These are phyloP conservation scores for Pseudolaguvia tuberculata DNA, from an alignment of 2,113 vertebrate species.

Conservation along the genomic window DNA sequence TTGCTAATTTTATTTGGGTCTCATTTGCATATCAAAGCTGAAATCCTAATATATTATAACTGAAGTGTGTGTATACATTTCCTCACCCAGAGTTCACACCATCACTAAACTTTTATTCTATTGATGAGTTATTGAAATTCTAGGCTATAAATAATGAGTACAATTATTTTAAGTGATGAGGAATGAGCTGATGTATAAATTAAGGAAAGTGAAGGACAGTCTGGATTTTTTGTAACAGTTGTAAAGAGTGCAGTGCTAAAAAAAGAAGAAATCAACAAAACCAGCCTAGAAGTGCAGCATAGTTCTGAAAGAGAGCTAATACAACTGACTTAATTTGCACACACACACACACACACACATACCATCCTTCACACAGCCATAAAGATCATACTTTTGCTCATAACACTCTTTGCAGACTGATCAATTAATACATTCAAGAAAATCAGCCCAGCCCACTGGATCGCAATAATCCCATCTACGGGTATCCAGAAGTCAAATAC, in stretches of 20 bases:
- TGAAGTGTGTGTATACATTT: background rate
- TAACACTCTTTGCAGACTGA: background rate
- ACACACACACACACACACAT: background rate
- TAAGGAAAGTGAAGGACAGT: background rate
- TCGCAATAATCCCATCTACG: background rate
- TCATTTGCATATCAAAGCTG: slow-evolving; percentile 22
- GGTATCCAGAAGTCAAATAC: background rate
- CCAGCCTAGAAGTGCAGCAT: background rate
- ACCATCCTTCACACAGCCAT: too few relatives aligned
- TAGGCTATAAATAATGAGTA: background rate
- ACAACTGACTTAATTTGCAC: background rate
- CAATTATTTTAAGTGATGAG: background rate
- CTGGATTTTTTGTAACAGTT: background rate
- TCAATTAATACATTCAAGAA: background rate
- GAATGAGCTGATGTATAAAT: background rate
- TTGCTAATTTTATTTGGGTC: background rate
- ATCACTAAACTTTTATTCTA: background rate
- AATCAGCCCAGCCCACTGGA: background rate
- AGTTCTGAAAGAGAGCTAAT: background rate
- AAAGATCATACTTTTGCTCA: too few relatives aligned
- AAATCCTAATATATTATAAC: background rate
- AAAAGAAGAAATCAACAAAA: background rate
- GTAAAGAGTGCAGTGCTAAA: too few relatives aligned
- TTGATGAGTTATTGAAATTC: background rate
- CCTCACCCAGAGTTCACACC: background rate